Conservation (phyloP, 1,140 invertebrate species). For the Drosophila sproati region DNA sequence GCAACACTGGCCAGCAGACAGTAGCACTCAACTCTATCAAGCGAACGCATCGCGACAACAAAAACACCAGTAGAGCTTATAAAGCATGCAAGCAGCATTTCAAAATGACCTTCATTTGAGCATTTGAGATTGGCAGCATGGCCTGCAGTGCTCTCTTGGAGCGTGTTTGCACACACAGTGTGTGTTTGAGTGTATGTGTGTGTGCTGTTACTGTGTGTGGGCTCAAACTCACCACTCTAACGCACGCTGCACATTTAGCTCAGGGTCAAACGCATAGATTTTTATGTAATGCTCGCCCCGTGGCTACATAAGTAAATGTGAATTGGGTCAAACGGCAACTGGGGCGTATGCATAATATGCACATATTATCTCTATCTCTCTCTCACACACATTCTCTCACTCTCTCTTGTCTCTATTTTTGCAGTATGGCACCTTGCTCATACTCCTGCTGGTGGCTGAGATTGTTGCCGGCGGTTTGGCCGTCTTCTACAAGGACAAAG, state of each 20-base stretch:
- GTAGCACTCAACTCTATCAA: slow-evolving; percentile 57
- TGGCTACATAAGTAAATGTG: slow-evolving; percentile 22
- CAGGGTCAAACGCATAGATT: slow-evolving; percentile 69
- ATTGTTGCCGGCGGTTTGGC: slow-evolving; percentile 90
- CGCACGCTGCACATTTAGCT: slow-evolving; percentile 74
- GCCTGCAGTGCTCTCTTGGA: slow-evolving; percentile 25
- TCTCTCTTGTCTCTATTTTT: background rate
- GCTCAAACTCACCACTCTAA: slow-evolving; percentile 59
- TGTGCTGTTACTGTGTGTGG: background rate
- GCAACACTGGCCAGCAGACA: slow-evolving; percentile 2
- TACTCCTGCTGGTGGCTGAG: slow-evolving; percentile 89
- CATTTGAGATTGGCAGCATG: slow-evolving; percentile 38
- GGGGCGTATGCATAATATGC: slow-evolving; percentile 40
- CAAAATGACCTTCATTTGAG: slow-evolving; percentile 64
- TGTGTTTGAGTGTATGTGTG: slow-evolving; percentile 20
- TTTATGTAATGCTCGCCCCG: slow-evolving; percentile 62
- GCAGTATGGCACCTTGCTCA: slow-evolving; percentile 90
- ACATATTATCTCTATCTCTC: background rate
- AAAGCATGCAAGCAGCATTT: slow-evolving; percentile 65
- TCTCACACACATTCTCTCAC: background rate
- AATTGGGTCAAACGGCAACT: slow-evolving; percentile 63
- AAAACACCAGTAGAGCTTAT: slow-evolving; percentile 54
- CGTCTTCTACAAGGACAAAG: slow-evolving; percentile 89
- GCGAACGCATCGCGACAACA: slow-evolving; percentile 53
- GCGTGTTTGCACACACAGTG: background rate